A percentile compares a stretch with the other conserved stretches of the same genome.
These are phyloP conservation scores for Hydrolagus affinis DNA, from an alignment of 2,113 vertebrate species.

Conservation along the genomic window DNA sequence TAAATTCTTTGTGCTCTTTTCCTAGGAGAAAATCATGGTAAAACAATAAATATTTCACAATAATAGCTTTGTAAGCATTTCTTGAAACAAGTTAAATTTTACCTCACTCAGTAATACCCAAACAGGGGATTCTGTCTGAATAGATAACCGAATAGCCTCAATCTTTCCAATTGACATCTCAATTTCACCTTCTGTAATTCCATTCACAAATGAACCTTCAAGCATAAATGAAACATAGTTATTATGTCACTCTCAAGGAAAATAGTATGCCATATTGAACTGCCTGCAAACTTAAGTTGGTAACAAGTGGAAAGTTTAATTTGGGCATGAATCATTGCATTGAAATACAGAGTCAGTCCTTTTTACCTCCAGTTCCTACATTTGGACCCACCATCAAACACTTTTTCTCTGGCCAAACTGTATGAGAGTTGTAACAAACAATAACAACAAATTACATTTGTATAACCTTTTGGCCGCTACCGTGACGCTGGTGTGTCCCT, in stretches of 20 bases:
- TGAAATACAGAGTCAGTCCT: not conserved
- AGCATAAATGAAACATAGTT: constrained; percentile 17
- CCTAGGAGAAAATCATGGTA: no score
- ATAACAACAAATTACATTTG: no score
- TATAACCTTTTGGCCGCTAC: no score
- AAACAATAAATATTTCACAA: no score
- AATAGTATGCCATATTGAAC: not conserved
- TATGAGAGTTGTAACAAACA: no score
- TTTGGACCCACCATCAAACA: no score
- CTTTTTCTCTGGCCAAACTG: no score
- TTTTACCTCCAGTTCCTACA: not conserved
- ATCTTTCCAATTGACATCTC: constrained; percentile 49
- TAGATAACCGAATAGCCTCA: constrained; percentile 58
- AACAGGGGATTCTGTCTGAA: constrained; percentile 55
- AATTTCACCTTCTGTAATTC: constrained; percentile 56
- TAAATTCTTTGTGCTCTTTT: no score
- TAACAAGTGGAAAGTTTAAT: not conserved
- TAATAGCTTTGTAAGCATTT: no score
- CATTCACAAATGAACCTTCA: constrained; percentile 62
- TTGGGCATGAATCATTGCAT: not conserved
- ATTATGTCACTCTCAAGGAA: not conserved
- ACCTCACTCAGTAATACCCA: constrained; percentile 74
- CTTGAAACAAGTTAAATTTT: constrained; percentile 34
- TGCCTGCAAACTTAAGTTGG: not conserved
- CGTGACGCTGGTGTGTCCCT: no score